These are phyloP conservation scores for Odobenus rosmarus DNA, from an alignment of 2,113 vertebrate species.

Conservation along the genomic window DNA sequence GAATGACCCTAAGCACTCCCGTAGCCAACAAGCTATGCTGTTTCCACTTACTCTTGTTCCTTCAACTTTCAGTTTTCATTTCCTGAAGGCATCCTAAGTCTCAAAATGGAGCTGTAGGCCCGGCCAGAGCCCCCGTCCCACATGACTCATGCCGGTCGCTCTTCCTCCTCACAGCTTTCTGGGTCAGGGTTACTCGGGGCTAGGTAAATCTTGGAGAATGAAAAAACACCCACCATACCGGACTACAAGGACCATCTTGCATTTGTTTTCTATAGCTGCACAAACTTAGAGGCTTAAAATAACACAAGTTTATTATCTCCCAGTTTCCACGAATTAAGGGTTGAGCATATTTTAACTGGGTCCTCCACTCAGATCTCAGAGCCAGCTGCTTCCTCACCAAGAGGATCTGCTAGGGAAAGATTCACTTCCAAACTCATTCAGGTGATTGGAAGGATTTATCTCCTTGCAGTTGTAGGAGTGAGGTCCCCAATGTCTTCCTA, in stretches of 20 bases:
- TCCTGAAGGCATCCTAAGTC: not conserved
- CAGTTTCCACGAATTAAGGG: not conserved
- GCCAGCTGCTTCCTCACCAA: not conserved
- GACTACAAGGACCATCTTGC: not conserved
- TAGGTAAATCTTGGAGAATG: not conserved
- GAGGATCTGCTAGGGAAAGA: not conserved
- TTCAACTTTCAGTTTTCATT: not conserved
- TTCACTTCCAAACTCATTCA: not conserved
- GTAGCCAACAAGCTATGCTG: not conserved
- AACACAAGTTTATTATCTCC: not conserved
- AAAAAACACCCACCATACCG: not conserved
- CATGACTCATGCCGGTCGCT: not conserved
- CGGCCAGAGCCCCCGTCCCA: not conserved
- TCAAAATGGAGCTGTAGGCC: not conserved
- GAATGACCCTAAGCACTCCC: not conserved
- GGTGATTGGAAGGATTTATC: not conserved
- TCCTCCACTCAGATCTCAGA: not conserved
- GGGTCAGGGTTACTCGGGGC: not conserved
- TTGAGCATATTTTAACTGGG: not conserved
- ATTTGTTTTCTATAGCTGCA: not conserved
- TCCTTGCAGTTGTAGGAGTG: not conserved
- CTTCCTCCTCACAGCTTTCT: not conserved
- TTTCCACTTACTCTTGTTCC: not conserved
- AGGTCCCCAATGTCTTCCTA: not conserved
- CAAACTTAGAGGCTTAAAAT: not conserved